Percentiles rank a stretch among this genome's conserved stretches.
Evolutionary conservation across 92 coral and sea anemone genomes (phyloP).

Genomic region (Nematostella vectensis): DNA sequence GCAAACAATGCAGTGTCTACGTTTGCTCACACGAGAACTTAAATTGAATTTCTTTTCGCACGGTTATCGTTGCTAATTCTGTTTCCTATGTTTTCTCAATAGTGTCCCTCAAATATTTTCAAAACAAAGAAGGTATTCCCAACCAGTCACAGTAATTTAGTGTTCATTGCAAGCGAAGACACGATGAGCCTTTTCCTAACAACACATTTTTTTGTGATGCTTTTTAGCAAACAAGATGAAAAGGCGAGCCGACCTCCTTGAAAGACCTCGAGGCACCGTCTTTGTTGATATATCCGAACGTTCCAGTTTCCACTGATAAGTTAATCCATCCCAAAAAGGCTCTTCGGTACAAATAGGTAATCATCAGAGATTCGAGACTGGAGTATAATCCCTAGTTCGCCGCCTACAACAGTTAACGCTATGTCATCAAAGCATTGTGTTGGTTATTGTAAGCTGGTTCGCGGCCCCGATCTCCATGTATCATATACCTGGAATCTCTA

Average conservation of each 20-base stretch:
- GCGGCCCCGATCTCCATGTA: too few species aligned
- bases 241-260: too few species aligned
- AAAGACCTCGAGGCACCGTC: background rate
- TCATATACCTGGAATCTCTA: too few species aligned
- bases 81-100: constrained; percentile 42
- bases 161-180: too few species aligned
- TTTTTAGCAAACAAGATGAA: too few species aligned
- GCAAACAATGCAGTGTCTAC: constrained; percentile 45
- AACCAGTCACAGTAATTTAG: background rate
- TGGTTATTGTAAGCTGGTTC: background rate
- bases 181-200: too few species aligned
- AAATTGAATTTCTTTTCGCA: constrained; percentile 50
- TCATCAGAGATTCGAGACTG: constrained; percentile 9
- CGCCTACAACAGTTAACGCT: background rate
- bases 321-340: constrained; percentile 11
- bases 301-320: constrained; percentile 23
- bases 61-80: constrained; percentile 51
- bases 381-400: constrained; percentile 10
- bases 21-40: constrained; percentile 19
- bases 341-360: constrained; percentile 16
- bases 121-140: constrained; percentile 2
- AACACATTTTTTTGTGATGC: too few species aligned
- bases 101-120: constrained; percentile 33
- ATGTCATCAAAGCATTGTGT: background rate
- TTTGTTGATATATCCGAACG: constrained; percentile 21